Evolutionary conservation across 2,113 vertebrate species (phyloP).

Genomic region (Gracilinanus agilis): DNA sequence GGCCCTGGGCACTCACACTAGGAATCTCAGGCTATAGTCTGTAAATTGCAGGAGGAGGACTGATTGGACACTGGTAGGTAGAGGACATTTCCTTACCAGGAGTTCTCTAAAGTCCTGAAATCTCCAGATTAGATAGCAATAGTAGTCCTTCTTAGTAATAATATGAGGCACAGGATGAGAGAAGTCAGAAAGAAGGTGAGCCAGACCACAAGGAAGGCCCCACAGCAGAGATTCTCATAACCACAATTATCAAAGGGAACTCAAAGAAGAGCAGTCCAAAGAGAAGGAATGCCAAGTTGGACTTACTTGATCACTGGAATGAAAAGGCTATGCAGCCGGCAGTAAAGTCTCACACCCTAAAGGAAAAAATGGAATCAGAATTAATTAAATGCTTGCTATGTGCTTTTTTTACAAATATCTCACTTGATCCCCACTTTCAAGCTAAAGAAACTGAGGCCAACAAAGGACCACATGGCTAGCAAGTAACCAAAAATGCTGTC

Average conservation of each 20-base stretch:
- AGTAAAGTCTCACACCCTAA: constrained; percentile 98
- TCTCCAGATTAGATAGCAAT: not conserved
- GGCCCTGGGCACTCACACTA: no score
- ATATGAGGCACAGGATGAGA: not conserved
- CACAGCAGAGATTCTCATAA: not conserved
- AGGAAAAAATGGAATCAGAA: constrained; percentile 63
- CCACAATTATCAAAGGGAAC: not conserved
- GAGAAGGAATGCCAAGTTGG: not conserved
- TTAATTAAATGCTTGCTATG: not conserved
- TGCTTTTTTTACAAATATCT: not conserved
- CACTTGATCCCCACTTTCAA: not conserved
- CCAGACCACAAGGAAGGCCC: not conserved
- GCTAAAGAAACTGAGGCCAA: not conserved
- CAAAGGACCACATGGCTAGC: not conserved
- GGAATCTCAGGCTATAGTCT: not conserved
- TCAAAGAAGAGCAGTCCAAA: not conserved
- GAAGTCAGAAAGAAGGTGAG: not conserved
- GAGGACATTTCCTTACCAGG: not conserved
- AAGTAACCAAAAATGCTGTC: not conserved
- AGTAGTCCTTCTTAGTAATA: not conserved
- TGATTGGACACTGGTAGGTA: not conserved
- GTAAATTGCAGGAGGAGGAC: no score
- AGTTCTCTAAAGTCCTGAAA: not conserved
- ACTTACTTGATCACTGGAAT: constrained; percentile 98
- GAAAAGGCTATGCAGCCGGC: constrained; percentile 96